Evolutionary conservation across 2,888 invertebrate species (phyloP).

Genomic region (Oxycera nigricornis): DNA sequence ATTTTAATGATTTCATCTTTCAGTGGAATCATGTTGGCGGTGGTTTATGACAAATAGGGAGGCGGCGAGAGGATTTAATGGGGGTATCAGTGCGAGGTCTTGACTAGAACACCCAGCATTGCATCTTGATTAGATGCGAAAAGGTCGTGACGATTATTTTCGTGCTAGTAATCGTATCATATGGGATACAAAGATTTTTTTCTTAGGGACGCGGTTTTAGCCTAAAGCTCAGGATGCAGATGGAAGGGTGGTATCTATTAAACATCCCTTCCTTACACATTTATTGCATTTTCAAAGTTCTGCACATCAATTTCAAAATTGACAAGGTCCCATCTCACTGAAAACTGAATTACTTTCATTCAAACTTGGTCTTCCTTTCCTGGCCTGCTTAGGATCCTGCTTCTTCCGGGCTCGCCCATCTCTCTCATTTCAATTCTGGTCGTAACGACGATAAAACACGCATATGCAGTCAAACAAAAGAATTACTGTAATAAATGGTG

Average conservation of each 20-base stretch:
- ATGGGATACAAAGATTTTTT: background rate
- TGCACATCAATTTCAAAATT: too few relatives aligned
- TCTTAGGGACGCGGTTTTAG: background rate
- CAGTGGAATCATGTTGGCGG: slow-evolving; percentile 23
- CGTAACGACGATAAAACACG: slow-evolving; percentile 27
- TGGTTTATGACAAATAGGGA: background rate
- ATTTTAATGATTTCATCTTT: slow-evolving; percentile 38
- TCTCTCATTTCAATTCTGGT: slow-evolving; percentile 4
- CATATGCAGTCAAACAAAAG: slow-evolving; percentile 28
- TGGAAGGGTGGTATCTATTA: background rate
- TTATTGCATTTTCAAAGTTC: too few relatives aligned
- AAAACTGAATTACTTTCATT: too few relatives aligned
- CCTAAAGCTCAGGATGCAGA: background rate
- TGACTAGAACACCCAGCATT: too few relatives aligned
- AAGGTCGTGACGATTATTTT: too few relatives aligned
- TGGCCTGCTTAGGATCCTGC: too few relatives aligned
- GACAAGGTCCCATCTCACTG: too few relatives aligned
- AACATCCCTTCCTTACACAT: background rate
- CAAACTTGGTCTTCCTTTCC: too few relatives aligned
- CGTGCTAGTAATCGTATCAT: too few relatives aligned
- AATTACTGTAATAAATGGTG: slow-evolving; percentile 21
- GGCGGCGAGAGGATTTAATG: background rate
- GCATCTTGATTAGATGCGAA: too few relatives aligned
- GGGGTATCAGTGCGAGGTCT: background rate
- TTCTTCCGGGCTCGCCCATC: too few relatives aligned